Evolutionary conservation across 2,113 vertebrate genomes (phyloP), one percentile per base, ranked within the genome.

Genomic region (Saccopteryx bilineata): DNA sequence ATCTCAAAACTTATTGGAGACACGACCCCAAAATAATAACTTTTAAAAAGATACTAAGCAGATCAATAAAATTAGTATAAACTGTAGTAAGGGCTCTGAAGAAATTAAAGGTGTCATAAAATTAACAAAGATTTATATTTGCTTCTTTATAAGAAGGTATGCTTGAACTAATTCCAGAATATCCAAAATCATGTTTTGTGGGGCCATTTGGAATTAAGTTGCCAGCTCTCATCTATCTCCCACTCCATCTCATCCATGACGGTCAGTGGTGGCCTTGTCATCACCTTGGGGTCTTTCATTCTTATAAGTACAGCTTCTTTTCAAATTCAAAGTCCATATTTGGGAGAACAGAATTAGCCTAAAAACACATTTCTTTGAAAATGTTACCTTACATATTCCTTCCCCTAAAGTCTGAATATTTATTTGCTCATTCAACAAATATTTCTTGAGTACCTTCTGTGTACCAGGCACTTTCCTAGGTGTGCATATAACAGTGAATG

Each of bases 131-230:
- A 91, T 54, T 79, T 74, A 91, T 68, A 54, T 8, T 76, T n/a
- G 19, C 82, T 82, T 83, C n/a, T 83, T 91, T 33, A 7, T 83
- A 71, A 72, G 54, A 95, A 78, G 33, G 0, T 3, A 9, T 66
- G 23, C 21, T 68, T 87, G 23, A 52, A 21, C 15, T 63, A 86
- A 50, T 76, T 14, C 5, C 10, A 23, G 26, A 31, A 14, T 74
- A 84, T 39, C 33, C 46, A 50, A 72, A 90, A 68, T 88, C 39
- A 88, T 14, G 52, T 83, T 88, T 81, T 61, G 13, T 93, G 63
- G 69, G 54, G 61, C 21, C 21, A 48, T 48, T 72, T 91, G 76
- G 23, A 66, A 79, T 93, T 90, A 39, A 26, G 23, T 81, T 46
- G 18, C 54, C 28, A 52, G 54, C 76, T 79, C 19, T n/a, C 56